phyloP scores from a whole-genome alignment of 2,113 vertebrate species.

The Sus scrofa region DNA sequence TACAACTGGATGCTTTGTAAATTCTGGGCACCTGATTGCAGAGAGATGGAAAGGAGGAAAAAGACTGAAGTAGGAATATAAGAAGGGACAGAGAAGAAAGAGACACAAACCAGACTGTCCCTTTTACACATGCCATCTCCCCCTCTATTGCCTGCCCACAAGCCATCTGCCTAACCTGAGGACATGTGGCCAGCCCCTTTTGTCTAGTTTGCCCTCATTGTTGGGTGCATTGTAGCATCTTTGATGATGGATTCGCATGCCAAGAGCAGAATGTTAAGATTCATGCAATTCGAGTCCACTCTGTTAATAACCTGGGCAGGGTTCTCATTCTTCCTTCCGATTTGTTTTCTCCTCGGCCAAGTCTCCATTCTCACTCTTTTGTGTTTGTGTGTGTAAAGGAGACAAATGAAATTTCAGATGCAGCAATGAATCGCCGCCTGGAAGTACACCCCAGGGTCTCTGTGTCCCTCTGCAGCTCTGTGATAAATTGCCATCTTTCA shows the following conservation, averaged over 20 bases:
- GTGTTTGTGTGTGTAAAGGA: neutral
- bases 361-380: constrained; percentile 36
- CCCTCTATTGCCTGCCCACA: neutral
- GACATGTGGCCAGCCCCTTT: neutral
- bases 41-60: neutral
- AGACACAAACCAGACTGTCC: neutral
- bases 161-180: neutral
- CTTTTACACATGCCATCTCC: neutral
- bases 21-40: neutral
- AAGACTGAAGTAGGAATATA: neutral
- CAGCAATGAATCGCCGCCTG: constrained; percentile 22
- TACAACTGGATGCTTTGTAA: neutral
- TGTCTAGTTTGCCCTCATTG: constrained; percentile 28
- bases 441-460: constrained; percentile 16
- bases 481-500: constrained; percentile 69
- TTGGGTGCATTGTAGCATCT: constrained; percentile 4
- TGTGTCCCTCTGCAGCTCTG: neutral
- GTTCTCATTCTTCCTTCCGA: neutral
- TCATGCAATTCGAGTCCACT: constrained; percentile 58
- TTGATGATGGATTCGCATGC: constrained; percentile 45
- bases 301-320: constrained; percentile 66
- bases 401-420: constrained; percentile 51
- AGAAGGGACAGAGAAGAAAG: fast-evolving
- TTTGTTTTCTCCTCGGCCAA: constrained; percentile 7
- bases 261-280: constrained; percentile 69